A percentile compares a stretch with the other conserved stretches of the same genome.
These are phyloP conservation scores for Agrochola lota DNA, from an alignment of 2,888 invertebrate genomes.

Conservation along the genomic window DNA sequence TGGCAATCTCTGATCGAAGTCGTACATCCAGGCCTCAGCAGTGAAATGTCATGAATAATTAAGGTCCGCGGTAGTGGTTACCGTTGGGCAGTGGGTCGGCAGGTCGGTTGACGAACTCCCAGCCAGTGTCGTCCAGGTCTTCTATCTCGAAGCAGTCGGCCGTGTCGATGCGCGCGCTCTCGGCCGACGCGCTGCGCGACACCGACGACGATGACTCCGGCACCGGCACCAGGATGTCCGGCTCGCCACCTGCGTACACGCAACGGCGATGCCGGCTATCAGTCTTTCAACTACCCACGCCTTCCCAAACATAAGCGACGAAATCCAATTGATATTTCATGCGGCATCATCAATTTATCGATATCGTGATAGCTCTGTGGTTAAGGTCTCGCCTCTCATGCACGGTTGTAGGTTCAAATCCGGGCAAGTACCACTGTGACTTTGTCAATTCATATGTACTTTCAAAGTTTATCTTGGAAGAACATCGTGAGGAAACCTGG, in stretches of 20 bases:
- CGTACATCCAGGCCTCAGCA: background rate
- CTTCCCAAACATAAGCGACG: background rate
- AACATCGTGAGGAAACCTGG: background rate
- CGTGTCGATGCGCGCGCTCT: constrained; percentile 80
- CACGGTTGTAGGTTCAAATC: background rate
- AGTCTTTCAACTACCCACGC: background rate
- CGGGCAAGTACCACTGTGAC: no score
- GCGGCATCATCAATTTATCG: background rate
- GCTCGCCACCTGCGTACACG: constrained; percentile 78
- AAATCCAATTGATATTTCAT: background rate
- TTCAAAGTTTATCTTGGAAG: background rate
- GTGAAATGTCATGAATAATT: background rate
- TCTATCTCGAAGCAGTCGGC: constrained; percentile 89
- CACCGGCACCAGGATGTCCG: constrained; percentile 73
- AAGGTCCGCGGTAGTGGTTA: constrained; percentile 50
- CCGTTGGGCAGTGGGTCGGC: constrained; percentile 86
- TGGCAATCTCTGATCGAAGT: background rate
- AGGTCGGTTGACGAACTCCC: constrained; percentile 86
- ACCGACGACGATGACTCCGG: constrained; percentile 65
- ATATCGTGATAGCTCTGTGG: background rate
- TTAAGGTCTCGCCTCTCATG: background rate
- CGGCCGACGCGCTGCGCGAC: constrained; percentile 65
- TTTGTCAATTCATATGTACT: background rate
- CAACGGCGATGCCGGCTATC: background rate
- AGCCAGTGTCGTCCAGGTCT: constrained; percentile 87